phyloP scores from a whole-genome alignment of 1,140 invertebrate genomes.

The Cepaea nemoralis region DNA sequence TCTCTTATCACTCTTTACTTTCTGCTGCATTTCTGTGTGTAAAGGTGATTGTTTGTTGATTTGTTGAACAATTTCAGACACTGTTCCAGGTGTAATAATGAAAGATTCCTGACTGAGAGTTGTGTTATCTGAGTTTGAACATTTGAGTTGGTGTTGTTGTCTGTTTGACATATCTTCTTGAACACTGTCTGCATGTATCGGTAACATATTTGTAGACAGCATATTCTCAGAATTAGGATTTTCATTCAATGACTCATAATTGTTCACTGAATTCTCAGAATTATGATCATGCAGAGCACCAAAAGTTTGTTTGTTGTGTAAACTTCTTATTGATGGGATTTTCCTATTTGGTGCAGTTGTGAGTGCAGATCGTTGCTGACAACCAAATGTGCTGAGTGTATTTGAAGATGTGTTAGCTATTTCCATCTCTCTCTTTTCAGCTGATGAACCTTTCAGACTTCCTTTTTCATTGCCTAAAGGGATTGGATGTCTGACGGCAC shows the following conservation, averaged over 20 bases:
- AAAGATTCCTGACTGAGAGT: not conserved
- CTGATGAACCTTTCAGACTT: too few species aligned
- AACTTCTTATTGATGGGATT: not conserved
- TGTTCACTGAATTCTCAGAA: not conserved
- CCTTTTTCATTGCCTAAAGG: not conserved
- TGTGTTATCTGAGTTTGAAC: not conserved
- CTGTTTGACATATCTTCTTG: not conserved
- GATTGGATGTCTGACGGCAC: not conserved
- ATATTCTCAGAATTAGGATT: not conserved
- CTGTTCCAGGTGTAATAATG: conserved; percentile 10
- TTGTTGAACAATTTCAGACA: conserved; percentile 34
- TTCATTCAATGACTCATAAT: not conserved
- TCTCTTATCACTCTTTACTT: not conserved
- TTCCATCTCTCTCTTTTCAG: not conserved
- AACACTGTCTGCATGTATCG: not conserved
- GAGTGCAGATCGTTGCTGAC: not conserved
- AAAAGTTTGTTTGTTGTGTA: not conserved
- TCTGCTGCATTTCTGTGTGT: not conserved
- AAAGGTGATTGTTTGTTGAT: conserved; percentile 22
- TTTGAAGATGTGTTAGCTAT: not conserved
- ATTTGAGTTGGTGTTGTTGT: not conserved
- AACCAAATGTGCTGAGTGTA: not conserved
- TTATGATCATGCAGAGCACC: not conserved
- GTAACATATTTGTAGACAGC: not conserved
- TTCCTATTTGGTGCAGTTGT: conserved; percentile 6